Evolutionary conservation across 1,140 invertebrate genomes (phyloP).

Genomic region (Glomeris maerens): DNA sequence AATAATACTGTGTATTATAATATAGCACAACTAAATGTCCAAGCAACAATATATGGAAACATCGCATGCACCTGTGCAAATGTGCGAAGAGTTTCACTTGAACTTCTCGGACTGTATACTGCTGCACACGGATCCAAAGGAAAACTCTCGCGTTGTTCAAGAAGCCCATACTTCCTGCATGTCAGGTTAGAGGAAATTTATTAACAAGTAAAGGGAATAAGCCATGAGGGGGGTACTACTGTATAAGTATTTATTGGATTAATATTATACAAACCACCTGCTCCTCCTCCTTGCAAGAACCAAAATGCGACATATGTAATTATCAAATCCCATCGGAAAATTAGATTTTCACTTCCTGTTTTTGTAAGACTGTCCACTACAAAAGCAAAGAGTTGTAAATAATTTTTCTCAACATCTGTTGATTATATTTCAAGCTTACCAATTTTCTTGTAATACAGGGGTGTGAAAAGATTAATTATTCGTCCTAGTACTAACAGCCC

Average conservation of each 20-base stretch:
- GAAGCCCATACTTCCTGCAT: slow-evolving; percentile 44
- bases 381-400: slow-evolving; percentile 25
- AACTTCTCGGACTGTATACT: slow-evolving; percentile 83
- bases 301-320: slow-evolving; percentile 71
- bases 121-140: slow-evolving; percentile 87
- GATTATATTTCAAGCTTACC: slow-evolving; percentile 27
- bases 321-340: slow-evolving; percentile 76
- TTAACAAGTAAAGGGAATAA: slow-evolving; percentile 9
- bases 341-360: slow-evolving; percentile 24
- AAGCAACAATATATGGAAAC: no score
- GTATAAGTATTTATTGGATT: neutral
- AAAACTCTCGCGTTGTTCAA: slow-evolving; percentile 81
- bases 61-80: slow-evolving; percentile 51
- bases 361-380: slow-evolving; percentile 57
- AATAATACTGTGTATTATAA: neutral
- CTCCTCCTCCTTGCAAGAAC: slow-evolving; percentile 83
- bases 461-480: slow-evolving; percentile 83
- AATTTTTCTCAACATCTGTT: neutral
- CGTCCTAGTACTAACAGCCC: slow-evolving; percentile 58
- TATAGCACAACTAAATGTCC: no score
- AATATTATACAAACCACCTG: slow-evolving; percentile 50
- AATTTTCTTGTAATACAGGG: slow-evolving; percentile 84
- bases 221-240: slow-evolving; percentile 19
- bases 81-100: slow-evolving; percentile 70
- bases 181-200: slow-evolving; percentile 3